phyloP scores from a whole-genome alignment of 2,797 vertebrate species.

The Pelochelys cantorii region DNA sequence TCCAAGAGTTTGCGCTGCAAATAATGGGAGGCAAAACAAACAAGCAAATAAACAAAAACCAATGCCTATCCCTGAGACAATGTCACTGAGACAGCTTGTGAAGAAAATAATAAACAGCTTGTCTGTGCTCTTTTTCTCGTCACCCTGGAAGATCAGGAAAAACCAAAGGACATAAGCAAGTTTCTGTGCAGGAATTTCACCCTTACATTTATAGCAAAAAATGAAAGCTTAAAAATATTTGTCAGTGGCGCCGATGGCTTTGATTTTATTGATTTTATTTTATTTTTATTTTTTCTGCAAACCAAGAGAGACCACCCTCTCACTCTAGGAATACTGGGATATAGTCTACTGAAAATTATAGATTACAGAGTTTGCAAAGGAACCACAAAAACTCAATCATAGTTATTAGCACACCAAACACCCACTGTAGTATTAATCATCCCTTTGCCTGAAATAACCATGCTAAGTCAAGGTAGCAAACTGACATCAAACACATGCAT shows the following conservation, averaged over 20 bases:
- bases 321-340: not conserved
- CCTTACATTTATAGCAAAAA: not conserved
- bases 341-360: slow-evolving; percentile 60
- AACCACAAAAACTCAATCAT: slow-evolving; percentile 66
- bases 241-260: not conserved
- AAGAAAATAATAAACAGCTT: slow-evolving; percentile 16
- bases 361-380: slow-evolving; percentile 28
- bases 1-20: not conserved
- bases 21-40: not conserved
- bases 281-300: not conserved
- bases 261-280: not conserved
- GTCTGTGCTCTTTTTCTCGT: not conserved
- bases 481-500: not conserved
- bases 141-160: slow-evolving; percentile 3
- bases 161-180: slow-evolving; percentile 6
- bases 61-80: rapidly evolving
- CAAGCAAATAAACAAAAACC: not conserved
- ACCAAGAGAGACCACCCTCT: slow-evolving; percentile 35
- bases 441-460: slow-evolving; percentile 59
- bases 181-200: not conserved
- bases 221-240: slow-evolving; percentile 5
- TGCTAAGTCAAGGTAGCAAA: slow-evolving; percentile 42
- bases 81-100: not conserved
- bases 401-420: slow-evolving; percentile 60
- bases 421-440: slow-evolving; percentile 49